Percentiles rank a stretch among this genome's conserved stretches.
Evolutionary conservation across 2,797 vertebrate genomes (phyloP).

Genomic region (Anisognathus igniventris): DNA sequence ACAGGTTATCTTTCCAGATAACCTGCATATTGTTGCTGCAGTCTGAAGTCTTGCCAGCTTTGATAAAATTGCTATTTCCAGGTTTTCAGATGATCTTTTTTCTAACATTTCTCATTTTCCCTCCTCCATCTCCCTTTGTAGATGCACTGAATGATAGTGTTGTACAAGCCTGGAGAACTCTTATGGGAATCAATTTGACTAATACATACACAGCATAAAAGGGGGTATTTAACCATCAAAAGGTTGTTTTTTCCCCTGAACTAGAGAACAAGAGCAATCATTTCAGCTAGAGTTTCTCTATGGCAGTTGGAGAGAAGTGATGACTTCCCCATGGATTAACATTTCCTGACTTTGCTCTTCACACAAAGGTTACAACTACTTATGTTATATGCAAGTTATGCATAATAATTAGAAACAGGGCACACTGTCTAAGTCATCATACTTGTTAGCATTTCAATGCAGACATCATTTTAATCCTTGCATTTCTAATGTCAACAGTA

Average conservation of each 20-base stretch:
- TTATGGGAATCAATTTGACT: conserved; percentile 72
- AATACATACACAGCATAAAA: conserved; percentile 61
- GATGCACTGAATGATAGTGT: conserved; percentile 43
- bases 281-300: conserved; percentile 37
- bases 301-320: conserved; percentile 24
- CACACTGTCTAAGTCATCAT: conserved; percentile 38
- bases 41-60: conserved; percentile 23
- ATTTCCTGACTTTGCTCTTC: conserved; percentile 73
- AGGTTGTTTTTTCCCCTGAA: conserved; percentile 24
- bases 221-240: conserved; percentile 23
- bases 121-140: conserved; percentile 3
- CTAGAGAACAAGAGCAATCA: conserved; percentile 61
- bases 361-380: conserved; percentile 73
- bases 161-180: conserved; percentile 67
- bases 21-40: not conserved
- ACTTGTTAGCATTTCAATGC: conserved; percentile 62
- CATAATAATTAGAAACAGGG: conserved; percentile 62
- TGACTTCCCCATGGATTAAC: conserved; percentile 70
- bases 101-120: conserved; percentile 26
- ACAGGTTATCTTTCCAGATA: not conserved
- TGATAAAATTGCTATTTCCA: conserved; percentile 40
- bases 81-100: not conserved
- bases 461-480: conserved; percentile 59
- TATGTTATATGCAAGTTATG: conserved; percentile 59
- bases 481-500: conserved; percentile 66